Evolutionary conservation across 2,113 vertebrate species (phyloP).

Genomic region (Morone chrysops): DNA sequence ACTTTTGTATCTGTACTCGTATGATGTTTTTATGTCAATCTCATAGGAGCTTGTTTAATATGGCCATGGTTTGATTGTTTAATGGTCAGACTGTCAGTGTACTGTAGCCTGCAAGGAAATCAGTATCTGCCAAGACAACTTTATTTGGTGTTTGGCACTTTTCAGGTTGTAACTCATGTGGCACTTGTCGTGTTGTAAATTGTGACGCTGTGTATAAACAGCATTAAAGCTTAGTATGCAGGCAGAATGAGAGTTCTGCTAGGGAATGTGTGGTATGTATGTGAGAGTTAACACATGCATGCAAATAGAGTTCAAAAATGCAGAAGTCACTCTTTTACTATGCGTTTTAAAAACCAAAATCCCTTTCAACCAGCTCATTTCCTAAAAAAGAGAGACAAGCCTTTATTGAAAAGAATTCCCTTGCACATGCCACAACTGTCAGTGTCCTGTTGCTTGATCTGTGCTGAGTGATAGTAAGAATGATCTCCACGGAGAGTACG

Average conservation of each 20-base stretch:
- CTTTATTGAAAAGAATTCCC: neutral
- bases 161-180: neutral
- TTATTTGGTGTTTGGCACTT: neutral
- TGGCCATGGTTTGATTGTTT: slow-evolving; percentile 15
- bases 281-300: slow-evolving; percentile 17
- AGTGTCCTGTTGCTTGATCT: neutral
- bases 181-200: neutral
- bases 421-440: neutral
- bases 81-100: neutral
- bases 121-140: neutral
- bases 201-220: neutral
- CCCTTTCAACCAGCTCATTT: neutral
- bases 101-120: neutral
- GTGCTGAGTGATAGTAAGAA: slow-evolving; percentile 25
- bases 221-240: neutral
- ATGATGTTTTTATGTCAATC: neutral
- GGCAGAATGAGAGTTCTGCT: neutral
- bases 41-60: slow-evolving; percentile 1
- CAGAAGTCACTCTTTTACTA: neutral
- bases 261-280: slow-evolving; percentile 8
- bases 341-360: neutral
- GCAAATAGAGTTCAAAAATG: slow-evolving; percentile 26
- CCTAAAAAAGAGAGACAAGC: neutral
- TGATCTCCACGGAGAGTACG: slow-evolving; percentile 34
- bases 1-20: neutral